phyloP scores from a whole-genome alignment of 2,113 vertebrate genomes.

The Proterorhinus semilunaris region DNA sequence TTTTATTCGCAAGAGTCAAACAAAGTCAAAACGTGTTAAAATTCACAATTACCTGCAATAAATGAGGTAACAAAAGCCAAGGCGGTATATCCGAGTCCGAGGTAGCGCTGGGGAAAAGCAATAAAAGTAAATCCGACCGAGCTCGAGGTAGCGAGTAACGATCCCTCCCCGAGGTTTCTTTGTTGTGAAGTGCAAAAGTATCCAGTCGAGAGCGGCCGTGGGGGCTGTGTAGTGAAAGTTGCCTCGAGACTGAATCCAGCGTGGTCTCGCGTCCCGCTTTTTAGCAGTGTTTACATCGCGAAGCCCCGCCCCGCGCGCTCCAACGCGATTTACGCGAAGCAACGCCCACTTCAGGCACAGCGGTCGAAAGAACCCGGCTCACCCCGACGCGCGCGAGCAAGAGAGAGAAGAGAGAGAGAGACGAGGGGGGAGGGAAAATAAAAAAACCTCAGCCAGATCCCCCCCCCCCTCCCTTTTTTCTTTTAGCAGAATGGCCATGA shows the following conservation, averaged over 20 bases:
- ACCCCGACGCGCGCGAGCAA: neutral
- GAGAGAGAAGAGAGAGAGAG: neutral
- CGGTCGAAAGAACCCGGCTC: neutral
- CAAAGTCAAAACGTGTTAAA: no score
- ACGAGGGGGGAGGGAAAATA: neutral
- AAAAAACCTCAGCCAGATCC: neutral
- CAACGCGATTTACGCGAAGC: neutral
- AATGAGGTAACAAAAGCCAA: neutral
- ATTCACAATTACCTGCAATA: neutral
- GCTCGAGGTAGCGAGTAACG: neutral
- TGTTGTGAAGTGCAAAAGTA: slow-evolving; percentile 1
- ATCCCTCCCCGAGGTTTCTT: neutral
- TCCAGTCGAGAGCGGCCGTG: slow-evolving; percentile 13
- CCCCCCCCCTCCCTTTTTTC: neutral
- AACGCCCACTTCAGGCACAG: slow-evolving; percentile 7
- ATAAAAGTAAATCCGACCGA: slow-evolving; percentile 20
- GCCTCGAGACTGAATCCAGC: slow-evolving; percentile 30
- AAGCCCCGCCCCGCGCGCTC: neutral
- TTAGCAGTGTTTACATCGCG: slow-evolving; percentile 63
- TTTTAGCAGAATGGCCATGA: slow-evolving; percentile 28
- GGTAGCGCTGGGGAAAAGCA: neutral
- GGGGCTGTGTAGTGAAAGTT: slow-evolving; percentile 38
- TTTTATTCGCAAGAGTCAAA: neutral
- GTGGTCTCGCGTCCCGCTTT: neutral
- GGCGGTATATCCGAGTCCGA: neutral